Conservation (phyloP, 2,888 invertebrate genomes). For the Ferdinandea cuprea region DNA sequence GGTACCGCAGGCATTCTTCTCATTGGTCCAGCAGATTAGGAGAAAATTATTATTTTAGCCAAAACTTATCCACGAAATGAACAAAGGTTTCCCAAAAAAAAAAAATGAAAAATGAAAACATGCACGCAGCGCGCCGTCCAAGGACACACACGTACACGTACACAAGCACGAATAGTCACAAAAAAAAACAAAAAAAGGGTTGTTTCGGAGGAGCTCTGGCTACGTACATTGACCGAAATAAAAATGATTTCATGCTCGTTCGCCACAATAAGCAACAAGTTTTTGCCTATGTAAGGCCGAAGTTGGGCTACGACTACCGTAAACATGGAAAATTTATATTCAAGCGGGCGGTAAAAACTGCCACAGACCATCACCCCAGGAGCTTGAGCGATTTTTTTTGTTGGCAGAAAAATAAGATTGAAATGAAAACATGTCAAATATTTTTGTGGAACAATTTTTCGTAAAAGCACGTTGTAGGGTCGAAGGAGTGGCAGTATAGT, state of each 20-base stretch:
- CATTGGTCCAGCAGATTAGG: slow-evolving; percentile 28
- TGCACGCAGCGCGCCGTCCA: slow-evolving; percentile 46
- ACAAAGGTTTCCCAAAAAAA: slow-evolving; percentile 4
- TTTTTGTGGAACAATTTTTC: not conserved
- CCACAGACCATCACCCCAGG: slow-evolving; percentile 3
- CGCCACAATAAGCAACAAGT: slow-evolving; percentile 65
- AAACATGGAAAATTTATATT: slow-evolving; percentile 49
- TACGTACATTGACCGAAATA: slow-evolving; percentile 69
- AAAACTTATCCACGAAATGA: slow-evolving; percentile 39
- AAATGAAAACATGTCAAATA: slow-evolving; percentile 70
- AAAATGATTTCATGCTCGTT: slow-evolving; percentile 70
- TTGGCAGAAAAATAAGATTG: slow-evolving; percentile 56
- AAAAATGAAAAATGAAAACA: slow-evolving; percentile 2
- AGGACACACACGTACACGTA: too few relatives aligned
- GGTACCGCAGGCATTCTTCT: not conserved
- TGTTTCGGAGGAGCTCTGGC: slow-evolving; percentile 41
- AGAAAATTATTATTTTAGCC: slow-evolving; percentile 31
- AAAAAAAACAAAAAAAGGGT: too few relatives aligned
- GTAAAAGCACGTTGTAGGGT: not conserved
- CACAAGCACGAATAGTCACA: slow-evolving; percentile 46
- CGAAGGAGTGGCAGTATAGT: not conserved
- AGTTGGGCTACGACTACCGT: slow-evolving; percentile 8
- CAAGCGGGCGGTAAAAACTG: slow-evolving; percentile 34
- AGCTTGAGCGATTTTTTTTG: slow-evolving; percentile 42
- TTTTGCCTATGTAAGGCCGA: slow-evolving; percentile 9